Conservation (phyloP, 92 coral and sea anemone species). For the Siderastrea radians region DNA sequence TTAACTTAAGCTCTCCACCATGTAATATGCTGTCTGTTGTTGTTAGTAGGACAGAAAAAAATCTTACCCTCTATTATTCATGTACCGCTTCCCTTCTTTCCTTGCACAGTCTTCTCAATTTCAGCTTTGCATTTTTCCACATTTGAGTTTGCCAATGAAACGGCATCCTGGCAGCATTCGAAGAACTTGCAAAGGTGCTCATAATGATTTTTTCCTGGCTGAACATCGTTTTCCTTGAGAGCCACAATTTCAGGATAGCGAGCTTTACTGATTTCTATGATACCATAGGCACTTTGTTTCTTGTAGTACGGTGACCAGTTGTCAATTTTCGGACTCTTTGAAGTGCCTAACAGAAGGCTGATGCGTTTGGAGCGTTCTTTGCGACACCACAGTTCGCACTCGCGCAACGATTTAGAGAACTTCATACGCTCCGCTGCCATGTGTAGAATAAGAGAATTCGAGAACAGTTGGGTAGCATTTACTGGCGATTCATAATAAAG, state of each 20-base stretch:
- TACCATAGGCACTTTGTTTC: constrained; percentile 27
- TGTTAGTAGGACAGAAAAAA: not conserved
- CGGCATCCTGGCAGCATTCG: constrained; percentile 38
- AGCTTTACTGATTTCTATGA: constrained; percentile 20
- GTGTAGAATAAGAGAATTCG: constrained; percentile 58
- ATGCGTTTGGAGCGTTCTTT: constrained; percentile 43
- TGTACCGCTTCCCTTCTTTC: not conserved
- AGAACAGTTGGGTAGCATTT: constrained; percentile 52
- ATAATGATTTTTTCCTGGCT: constrained; percentile 18
- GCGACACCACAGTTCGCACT: constrained; percentile 69
- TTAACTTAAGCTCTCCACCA: no score
- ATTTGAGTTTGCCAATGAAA: constrained; percentile 38
- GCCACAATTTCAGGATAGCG: constrained; percentile 15
- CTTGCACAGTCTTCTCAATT: constrained; percentile 37
- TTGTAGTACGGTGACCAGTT: constrained; percentile 34
- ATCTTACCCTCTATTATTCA: constrained; percentile 10
- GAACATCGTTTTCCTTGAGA: no score
- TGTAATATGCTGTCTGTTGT: no score
- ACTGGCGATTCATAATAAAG: constrained; percentile 64
- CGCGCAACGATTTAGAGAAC: constrained; percentile 44
- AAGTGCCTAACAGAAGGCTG: constrained; percentile 33
- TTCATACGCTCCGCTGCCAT: constrained; percentile 67
- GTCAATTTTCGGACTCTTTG: constrained; percentile 49
- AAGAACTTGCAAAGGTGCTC: constrained; percentile 38
- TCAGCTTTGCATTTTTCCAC: constrained; percentile 22